Evolutionary conservation across 1,140 invertebrate species (phyloP).

Genomic region (Drosophila triauraria): DNA sequence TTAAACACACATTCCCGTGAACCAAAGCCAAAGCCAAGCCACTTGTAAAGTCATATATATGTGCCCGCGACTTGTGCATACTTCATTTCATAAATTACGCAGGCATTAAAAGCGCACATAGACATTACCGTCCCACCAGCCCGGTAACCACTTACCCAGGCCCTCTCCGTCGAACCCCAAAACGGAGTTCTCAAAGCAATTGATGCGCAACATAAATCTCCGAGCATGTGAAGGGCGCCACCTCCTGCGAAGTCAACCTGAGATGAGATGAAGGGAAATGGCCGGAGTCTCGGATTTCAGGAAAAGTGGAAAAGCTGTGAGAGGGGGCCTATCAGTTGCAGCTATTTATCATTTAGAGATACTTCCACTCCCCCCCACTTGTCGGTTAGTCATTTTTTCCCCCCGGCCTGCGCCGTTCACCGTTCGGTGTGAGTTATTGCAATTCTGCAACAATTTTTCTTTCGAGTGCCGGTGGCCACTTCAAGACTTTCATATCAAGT

Average conservation of each 20-base stretch:
- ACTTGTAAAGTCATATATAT: slow-evolving; percentile 32
- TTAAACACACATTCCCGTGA: slow-evolving; percentile 18
- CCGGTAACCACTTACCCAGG: slow-evolving; percentile 5
- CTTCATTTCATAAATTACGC: slow-evolving; percentile 82
- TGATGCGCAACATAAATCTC: slow-evolving; percentile 81
- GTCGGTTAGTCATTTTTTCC: slow-evolving; percentile 58
- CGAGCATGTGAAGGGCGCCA: slow-evolving; percentile 62
- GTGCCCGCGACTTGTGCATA: slow-evolving; percentile 56
- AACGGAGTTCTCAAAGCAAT: slow-evolving; percentile 59
- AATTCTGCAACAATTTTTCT: slow-evolving; percentile 81
- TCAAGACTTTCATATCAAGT: slow-evolving; percentile 67
- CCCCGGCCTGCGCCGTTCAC: not conserved
- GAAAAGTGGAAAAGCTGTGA: not conserved
- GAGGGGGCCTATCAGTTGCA: slow-evolving; percentile 45
- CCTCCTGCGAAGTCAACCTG: slow-evolving; percentile 61
- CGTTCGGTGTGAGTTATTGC: slow-evolving; percentile 70
- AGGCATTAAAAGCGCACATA: slow-evolving; percentile 73
- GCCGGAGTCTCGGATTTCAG: slow-evolving; percentile 24
- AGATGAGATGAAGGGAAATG: slow-evolving; percentile 33
- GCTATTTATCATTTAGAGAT: slow-evolving; percentile 78
- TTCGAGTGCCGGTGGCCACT: slow-evolving; percentile 71
- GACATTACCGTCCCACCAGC: slow-evolving; percentile 36
- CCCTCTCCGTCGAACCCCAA: slow-evolving; percentile 2
- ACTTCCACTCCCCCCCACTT: slow-evolving; percentile 13
- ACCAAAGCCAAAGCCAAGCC: slow-evolving; percentile 18